Evolutionary conservation across 2,113 vertebrate species (phyloP), one percentile per base, ranked within the genome.

Genomic region (Todiramphus chloris): DNA sequence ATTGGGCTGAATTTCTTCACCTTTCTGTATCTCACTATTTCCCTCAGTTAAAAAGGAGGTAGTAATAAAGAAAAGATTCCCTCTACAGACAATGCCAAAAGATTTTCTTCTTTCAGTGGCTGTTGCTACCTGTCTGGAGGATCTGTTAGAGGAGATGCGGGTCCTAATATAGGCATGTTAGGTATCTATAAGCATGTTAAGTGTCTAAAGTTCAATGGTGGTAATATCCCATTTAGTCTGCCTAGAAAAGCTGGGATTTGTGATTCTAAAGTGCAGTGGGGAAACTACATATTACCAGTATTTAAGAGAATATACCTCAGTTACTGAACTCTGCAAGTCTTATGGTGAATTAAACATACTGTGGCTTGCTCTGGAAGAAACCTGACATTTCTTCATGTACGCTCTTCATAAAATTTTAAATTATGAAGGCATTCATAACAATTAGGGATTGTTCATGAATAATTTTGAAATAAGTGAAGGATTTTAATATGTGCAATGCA

Each of bases 361-460:
- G 0, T 9, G 11, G 16, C 50, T 86, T 70, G 48, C 50, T 92
- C 43, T 76, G 53, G 58, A 93, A 89, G 27, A 84, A 96, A 88
- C 15, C 39, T 84, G 28, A 51, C 2, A 1, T 76, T 95, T 79
- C 41, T 72, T 90, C 69, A 11, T 37, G 16, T 10, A 75, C 31
- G 17, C 30, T 70, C 16, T 50, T 92, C 13, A 41, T 53, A 84
- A 82, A 81, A 78, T 33, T 53, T 5, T 62, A 73, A 89, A 69
- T 93, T 90, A 66, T 62, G 24, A 35, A 93, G 35, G 46, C 7
- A 58, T 73, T 84, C n/a, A 73, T 87, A 79, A 88, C 88, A 90
- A 72, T 60, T 60, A 70, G 59, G 27, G 12, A 28, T 77, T 93
- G 35, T 24, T 83, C 21, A 75, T 83, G 53, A 79, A 80, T 83